These are phyloP conservation scores for Pseudochaenichthys georgianus DNA, from an alignment of 2,797 vertebrate species.

Conservation along the genomic window DNA sequence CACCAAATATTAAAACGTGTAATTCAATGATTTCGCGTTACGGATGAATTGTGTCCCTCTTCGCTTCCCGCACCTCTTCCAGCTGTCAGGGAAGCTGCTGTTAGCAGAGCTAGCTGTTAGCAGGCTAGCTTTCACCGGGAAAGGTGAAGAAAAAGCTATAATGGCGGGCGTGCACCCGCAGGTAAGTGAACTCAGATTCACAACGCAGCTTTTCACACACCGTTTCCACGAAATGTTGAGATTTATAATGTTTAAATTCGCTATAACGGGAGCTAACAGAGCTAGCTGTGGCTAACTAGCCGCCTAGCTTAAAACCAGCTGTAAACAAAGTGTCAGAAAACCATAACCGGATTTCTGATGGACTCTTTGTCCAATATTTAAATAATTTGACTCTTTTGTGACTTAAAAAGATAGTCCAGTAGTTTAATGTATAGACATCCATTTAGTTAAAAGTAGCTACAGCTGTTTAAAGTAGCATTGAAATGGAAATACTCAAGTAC, in stretches of 20 bases:
- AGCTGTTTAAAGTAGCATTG: too few relatives aligned
- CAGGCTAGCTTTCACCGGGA: background rate
- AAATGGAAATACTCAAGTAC: too few relatives aligned
- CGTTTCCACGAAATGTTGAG: fast-evolving
- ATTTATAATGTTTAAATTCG: fast-evolving
- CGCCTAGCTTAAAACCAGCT: background rate
- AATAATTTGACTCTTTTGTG: too few relatives aligned
- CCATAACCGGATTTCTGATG: too few relatives aligned
- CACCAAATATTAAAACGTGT: too few relatives aligned
- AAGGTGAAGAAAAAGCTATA: fast-evolving
- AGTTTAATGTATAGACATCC: too few relatives aligned
- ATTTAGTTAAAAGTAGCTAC: too few relatives aligned
- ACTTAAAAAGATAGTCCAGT: too few relatives aligned
- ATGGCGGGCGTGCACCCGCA: conserved; percentile 64
- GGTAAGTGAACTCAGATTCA: conserved; percentile 8
- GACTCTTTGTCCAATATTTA: too few relatives aligned
- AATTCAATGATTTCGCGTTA: too few relatives aligned
- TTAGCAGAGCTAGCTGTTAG: background rate
- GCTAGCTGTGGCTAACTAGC: conserved; percentile 5
- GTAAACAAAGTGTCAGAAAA: background rate
- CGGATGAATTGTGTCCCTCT: background rate
- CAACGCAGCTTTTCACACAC: fast-evolving
- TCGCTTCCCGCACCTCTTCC: background rate
- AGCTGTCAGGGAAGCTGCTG: background rate
- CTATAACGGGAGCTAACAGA: background rate